phyloP scores from a whole-genome alignment of 1,140 invertebrate species.

The Ephestia elutella region DNA sequence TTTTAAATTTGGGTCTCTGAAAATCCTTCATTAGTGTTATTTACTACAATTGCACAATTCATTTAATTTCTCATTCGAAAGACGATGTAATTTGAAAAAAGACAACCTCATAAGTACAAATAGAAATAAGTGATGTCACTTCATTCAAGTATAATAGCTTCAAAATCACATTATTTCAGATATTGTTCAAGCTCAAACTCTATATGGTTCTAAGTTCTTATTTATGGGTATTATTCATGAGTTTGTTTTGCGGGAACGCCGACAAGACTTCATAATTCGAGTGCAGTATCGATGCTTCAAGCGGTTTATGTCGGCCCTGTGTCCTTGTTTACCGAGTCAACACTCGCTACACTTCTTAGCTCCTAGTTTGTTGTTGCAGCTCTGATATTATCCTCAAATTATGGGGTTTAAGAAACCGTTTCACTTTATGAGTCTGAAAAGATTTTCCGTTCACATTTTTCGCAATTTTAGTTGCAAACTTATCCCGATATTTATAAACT shows the following conservation, averaged over 20 bases:
- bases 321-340: conserved; percentile 8
- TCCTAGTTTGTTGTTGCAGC: neutral
- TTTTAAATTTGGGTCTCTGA: too few species aligned
- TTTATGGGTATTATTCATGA: conserved; percentile 58
- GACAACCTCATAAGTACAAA: too few species aligned
- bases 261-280: conserved; percentile 67
- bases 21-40: too few species aligned
- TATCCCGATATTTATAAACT: too few species aligned
- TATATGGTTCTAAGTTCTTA: neutral
- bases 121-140: too few species aligned
- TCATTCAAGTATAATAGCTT: too few species aligned
- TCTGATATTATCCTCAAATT: neutral
- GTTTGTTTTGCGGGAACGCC: conserved; percentile 61
- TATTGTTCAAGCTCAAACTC: neutral
- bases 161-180: neutral
- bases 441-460: too few species aligned
- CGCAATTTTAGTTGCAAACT: too few species aligned
- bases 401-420: neutral
- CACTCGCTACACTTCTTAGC: neutral
- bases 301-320: conserved; percentile 23
- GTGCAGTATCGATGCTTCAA: conserved; percentile 53
- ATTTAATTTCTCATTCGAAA: too few species aligned
- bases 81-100: too few species aligned
- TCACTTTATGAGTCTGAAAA: neutral
- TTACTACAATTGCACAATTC: too few species aligned